Conservation (phyloP, 2,888 invertebrate species). For the Harpalus rufipes region DNA sequence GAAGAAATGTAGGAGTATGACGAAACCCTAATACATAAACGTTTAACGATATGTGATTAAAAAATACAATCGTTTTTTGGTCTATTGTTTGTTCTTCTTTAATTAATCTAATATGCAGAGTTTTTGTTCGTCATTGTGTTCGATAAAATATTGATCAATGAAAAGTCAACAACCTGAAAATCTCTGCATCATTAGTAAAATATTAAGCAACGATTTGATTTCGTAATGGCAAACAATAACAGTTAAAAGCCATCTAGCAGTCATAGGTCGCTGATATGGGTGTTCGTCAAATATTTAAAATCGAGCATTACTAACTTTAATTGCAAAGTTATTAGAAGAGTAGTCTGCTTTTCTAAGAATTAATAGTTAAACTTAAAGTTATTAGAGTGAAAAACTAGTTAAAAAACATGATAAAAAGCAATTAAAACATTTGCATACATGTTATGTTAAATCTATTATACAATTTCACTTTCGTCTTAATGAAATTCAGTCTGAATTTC, state of each 20-base stretch:
- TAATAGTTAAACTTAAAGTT: not conserved
- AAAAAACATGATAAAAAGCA: not conserved
- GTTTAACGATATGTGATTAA: no score
- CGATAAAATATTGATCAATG: not conserved
- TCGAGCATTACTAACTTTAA: not conserved
- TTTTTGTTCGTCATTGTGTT: not conserved
- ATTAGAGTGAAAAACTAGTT: not conserved
- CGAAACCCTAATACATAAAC: no score
- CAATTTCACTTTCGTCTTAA: not conserved
- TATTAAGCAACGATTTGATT: not conserved
- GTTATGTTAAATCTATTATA: constrained; percentile 7
- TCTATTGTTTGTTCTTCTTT: not conserved
- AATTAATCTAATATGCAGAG: not conserved
- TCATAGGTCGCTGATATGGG: not conserved
- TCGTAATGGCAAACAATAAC: not conserved
- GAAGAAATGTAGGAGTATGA: no score
- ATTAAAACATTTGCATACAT: not conserved
- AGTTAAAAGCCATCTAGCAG: not conserved
- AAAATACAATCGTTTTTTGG: no score
- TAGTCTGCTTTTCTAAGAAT: not conserved
- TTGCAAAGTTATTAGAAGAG: not conserved
- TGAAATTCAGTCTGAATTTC: not conserved
- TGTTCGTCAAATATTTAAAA: not conserved
- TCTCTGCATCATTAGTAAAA: not conserved
- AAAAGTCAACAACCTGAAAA: constrained; percentile 2